These are phyloP conservation scores for Siphamia tubifer DNA, from an alignment of 2,113 vertebrate genomes.

Conservation along the genomic window DNA sequence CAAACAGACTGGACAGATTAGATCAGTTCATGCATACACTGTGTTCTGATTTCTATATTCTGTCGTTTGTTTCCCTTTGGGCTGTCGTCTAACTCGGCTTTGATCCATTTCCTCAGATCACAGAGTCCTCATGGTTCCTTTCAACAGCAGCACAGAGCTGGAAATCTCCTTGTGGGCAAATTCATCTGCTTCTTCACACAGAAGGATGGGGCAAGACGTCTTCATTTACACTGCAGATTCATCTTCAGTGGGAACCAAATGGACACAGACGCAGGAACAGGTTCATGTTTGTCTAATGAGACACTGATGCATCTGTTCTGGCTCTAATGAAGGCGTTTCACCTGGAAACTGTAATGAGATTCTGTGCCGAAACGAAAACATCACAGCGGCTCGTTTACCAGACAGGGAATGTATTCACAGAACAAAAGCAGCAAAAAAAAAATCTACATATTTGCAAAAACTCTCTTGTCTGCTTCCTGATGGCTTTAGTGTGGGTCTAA, in stretches of 20 bases:
- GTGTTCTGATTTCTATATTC: conserved; percentile 31
- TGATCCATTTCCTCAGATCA: conserved; percentile 55
- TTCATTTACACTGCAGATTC: not conserved
- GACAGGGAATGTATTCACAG: not conserved
- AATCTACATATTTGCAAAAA: conserved; percentile 12
- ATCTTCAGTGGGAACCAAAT: not conserved
- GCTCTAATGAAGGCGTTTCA: not conserved
- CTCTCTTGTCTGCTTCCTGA: conserved; percentile 20
- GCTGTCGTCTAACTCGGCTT: conserved; percentile 2
- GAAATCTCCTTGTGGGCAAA: not conserved
- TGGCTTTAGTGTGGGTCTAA: conserved; percentile 5
- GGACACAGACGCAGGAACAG: not conserved
- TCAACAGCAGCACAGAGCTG: conserved; percentile 29
- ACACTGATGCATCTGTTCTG: not conserved
- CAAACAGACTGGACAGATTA: not conserved
- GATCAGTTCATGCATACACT: not conserved
- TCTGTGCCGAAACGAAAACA: not conserved
- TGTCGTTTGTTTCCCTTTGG: conserved; percentile 19
- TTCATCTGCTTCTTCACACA: not conserved
- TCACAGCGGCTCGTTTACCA: not conserved
- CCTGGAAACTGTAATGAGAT: not conserved
- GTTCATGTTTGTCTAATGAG: not conserved
- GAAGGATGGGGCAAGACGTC: not conserved
- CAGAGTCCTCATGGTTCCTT: conserved; percentile 11
- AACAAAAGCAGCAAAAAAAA: conserved; percentile 16